Percentiles rank a stretch among this genome's conserved stretches.
These are phyloP conservation scores for Chauna torquata DNA, from an alignment of 2,113 vertebrate species.

Conservation along the genomic window DNA sequence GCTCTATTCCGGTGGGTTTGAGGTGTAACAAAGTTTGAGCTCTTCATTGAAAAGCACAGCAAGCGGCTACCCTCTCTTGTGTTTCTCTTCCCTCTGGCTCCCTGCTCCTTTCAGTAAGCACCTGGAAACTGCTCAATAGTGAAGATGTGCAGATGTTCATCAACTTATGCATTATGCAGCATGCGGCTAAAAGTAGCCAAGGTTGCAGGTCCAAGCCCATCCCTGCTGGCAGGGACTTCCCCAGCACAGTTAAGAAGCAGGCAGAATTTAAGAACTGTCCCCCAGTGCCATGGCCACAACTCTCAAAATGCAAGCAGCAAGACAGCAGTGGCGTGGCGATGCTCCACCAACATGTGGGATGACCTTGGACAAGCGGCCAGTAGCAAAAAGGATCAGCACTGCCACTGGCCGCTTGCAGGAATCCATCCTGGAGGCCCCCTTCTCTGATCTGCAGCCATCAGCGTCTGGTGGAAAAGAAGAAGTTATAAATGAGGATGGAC, in stretches of 20 bases:
- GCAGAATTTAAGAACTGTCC: too few relatives aligned
- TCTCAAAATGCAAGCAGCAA: not conserved
- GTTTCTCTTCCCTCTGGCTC: not conserved
- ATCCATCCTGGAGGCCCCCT: not conserved
- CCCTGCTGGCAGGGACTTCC: conserved; percentile 8
- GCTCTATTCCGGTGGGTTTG: not conserved
- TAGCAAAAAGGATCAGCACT: not conserved
- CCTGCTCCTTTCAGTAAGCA: not conserved
- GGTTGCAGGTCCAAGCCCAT: not conserved
- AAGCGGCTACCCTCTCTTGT: not conserved
- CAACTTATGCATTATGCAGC: conserved; percentile 54
- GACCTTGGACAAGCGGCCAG: not conserved
- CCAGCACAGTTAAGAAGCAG: not conserved
- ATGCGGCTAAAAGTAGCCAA: conserved; percentile 36
- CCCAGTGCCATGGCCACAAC: conserved; percentile 38
- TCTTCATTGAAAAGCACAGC: not conserved
- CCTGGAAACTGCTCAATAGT: conserved; percentile 51
- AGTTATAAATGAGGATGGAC: not conserved
- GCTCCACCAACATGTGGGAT: fast-evolving
- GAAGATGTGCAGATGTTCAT: conserved; percentile 46
- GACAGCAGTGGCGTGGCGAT: not conserved
- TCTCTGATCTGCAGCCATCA: not conserved
- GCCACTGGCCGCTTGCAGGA: not conserved
- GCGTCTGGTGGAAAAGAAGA: not conserved
- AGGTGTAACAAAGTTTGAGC: not conserved